A percentile compares a stretch with the other conserved stretches of the same genome.
These are phyloP conservation scores for Myripristis jacobus DNA, from an alignment of 2,797 vertebrate genomes.

Conservation along the genomic window DNA sequence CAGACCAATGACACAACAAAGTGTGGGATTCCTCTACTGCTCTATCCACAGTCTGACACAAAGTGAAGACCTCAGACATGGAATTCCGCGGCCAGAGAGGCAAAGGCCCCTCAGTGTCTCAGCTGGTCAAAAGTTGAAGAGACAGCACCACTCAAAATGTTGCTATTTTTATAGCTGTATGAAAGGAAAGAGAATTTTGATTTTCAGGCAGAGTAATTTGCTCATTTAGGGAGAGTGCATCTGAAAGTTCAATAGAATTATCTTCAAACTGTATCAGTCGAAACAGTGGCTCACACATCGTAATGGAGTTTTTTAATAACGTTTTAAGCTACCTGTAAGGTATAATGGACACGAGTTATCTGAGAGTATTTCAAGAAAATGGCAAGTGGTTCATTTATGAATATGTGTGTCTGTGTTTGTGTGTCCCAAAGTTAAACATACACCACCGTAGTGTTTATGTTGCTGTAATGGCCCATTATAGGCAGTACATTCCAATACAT, in stretches of 20 bases:
- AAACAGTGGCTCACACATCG: slow-evolving; percentile 11
- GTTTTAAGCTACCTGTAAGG: neutral
- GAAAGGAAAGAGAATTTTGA: slow-evolving; percentile 12
- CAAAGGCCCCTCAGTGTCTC: neutral
- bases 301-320: neutral
- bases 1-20: slow-evolving; percentile 38
- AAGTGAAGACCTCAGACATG: slow-evolving; percentile 9
- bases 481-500: slow-evolving; percentile 1
- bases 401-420: slow-evolving; percentile 11
- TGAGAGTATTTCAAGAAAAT: neutral
- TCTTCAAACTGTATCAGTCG: neutral
- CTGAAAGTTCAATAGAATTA: slow-evolving; percentile 1
- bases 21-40: slow-evolving; percentile 11
- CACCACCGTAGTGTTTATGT: slow-evolving; percentile 7
- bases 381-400: neutral
- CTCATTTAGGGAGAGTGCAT: neutral
- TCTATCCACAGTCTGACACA: slow-evolving; percentile 27
- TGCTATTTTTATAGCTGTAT: neutral
- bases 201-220: neutral
- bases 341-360: neutral
- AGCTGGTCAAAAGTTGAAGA: slow-evolving; percentile 27
- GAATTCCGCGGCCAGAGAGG: slow-evolving; percentile 12
- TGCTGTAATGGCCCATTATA: slow-evolving; percentile 3
- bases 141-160: slow-evolving; percentile 1
- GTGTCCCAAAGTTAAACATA: neutral